phyloP scores from a whole-genome alignment of 2,113 vertebrate species.

The Aptenodytes forsteri region DNA sequence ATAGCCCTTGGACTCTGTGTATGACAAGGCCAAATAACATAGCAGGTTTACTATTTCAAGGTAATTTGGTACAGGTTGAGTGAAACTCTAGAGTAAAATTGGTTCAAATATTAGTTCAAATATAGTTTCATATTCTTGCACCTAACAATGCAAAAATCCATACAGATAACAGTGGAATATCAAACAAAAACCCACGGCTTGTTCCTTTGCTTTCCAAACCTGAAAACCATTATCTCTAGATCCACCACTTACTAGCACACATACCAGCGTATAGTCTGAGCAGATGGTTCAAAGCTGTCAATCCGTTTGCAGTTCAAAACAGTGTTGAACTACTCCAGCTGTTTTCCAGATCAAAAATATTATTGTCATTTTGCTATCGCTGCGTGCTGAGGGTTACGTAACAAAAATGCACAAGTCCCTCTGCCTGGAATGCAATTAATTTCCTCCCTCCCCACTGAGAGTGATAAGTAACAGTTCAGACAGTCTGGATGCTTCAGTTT shows the following conservation, averaged over 20 bases:
- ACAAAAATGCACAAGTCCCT: constrained; percentile 47
- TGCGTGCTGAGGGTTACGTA: constrained; percentile 43
- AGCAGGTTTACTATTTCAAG: neutral
- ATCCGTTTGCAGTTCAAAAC: constrained; percentile 29
- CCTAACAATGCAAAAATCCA: neutral
- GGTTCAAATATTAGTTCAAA: neutral
- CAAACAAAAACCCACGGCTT: neutral
- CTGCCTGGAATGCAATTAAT: constrained; percentile 59
- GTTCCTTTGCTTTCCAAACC: neutral
- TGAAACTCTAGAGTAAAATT: neutral
- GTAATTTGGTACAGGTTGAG: neutral
- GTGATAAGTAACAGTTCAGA: constrained; percentile 36
- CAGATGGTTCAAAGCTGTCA: constrained; percentile 19
- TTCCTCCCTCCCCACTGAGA: constrained; percentile 41
- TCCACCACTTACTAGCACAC: neutral
- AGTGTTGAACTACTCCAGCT: constrained; percentile 37
- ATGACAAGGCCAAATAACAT: neutral
- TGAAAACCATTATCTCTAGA: neutral
- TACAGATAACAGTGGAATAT: neutral
- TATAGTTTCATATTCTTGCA: neutral
- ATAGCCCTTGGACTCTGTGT: neutral
- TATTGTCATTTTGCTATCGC: constrained; percentile 39
- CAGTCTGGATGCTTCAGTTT: constrained; percentile 21
- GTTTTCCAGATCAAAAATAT: constrained; percentile 53
- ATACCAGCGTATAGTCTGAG: neutral